These are phyloP conservation scores for Anniella stebbinsi DNA, from an alignment of 2,797 vertebrate species.

Conservation along the genomic window DNA sequence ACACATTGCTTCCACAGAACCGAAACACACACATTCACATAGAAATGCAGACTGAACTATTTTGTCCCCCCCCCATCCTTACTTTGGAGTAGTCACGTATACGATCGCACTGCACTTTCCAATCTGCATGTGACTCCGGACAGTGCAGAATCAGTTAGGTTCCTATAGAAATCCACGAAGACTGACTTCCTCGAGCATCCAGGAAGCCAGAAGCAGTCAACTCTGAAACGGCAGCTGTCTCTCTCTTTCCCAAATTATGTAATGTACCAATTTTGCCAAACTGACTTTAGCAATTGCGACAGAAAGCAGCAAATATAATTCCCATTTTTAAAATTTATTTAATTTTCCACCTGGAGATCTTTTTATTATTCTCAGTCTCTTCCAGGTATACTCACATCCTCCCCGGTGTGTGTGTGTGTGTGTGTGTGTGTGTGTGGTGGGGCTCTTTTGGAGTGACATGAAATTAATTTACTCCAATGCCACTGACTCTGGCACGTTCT, in stretches of 20 bases:
- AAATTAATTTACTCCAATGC: constrained; percentile 69
- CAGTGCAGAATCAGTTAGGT: neutral
- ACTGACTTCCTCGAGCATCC: neutral
- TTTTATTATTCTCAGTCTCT: constrained; percentile 70
- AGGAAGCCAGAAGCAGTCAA: neutral
- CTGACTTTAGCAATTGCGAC: neutral
- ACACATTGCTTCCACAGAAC: too few species aligned
- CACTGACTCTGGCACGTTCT: constrained; percentile 64
- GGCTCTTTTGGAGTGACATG: constrained; percentile 61
- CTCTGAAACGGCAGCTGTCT: neutral
- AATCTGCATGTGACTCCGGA: neutral
- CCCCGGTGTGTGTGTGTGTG: constrained; percentile 25
- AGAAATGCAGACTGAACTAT: too few species aligned
- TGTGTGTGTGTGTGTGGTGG: neutral
- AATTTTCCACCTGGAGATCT: constrained; percentile 57
- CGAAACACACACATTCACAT: too few species aligned
- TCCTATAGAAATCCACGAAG: neutral
- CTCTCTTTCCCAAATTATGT: neutral
- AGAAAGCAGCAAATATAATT: neutral
- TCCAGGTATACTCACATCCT: constrained; percentile 65
- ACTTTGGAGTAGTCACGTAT: too few species aligned
- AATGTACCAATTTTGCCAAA: neutral
- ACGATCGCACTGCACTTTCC: neutral
- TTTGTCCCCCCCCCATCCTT: too few species aligned
- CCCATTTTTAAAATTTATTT: constrained; percentile 56